Evolutionary conservation across 2,888 invertebrate genomes (phyloP).

Genomic region (Drosophila paramelanica): DNA sequence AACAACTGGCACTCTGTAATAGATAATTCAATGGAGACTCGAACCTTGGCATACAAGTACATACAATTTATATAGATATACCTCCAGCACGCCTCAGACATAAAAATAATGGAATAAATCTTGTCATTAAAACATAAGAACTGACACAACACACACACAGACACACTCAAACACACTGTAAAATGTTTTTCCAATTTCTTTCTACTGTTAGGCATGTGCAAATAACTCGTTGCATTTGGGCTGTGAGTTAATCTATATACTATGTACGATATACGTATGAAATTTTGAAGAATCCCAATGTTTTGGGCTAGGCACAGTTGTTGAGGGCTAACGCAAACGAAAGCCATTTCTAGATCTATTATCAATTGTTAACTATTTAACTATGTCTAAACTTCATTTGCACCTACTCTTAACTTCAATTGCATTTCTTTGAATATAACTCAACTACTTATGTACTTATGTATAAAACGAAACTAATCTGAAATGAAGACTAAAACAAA

Average conservation of each 20-base stretch:
- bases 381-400: slow-evolving; percentile 31
- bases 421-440: slow-evolving; percentile 41
- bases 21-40: slow-evolving; percentile 1
- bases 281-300: background rate
- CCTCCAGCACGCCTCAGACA: slow-evolving; percentile 67
- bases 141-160: slow-evolving; percentile 5
- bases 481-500: slow-evolving; percentile 61
- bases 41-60: slow-evolving; percentile 32
- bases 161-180: slow-evolving; percentile 8
- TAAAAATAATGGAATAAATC: slow-evolving; percentile 24
- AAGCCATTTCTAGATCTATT: slow-evolving; percentile 41
- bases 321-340: slow-evolving; percentile 27
- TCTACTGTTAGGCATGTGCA: slow-evolving; percentile 39
- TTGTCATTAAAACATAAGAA: slow-evolving; percentile 35
- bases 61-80: slow-evolving; percentile 64
- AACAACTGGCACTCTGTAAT: background rate
- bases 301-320: slow-evolving; percentile 25
- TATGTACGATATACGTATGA: slow-evolving; percentile 20
- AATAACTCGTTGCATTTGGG: slow-evolving; percentile 65
- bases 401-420: slow-evolving; percentile 40
- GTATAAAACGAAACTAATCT: slow-evolving; percentile 57
- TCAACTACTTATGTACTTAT: slow-evolving; percentile 39
- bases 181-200: slow-evolving; percentile 22
- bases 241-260: slow-evolving; percentile 67
- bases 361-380: slow-evolving; percentile 47